Evolutionary conservation across 2,113 vertebrate species (phyloP), one percentile per base, ranked within the genome.

Genomic region (Chunga burmeisteri): DNA sequence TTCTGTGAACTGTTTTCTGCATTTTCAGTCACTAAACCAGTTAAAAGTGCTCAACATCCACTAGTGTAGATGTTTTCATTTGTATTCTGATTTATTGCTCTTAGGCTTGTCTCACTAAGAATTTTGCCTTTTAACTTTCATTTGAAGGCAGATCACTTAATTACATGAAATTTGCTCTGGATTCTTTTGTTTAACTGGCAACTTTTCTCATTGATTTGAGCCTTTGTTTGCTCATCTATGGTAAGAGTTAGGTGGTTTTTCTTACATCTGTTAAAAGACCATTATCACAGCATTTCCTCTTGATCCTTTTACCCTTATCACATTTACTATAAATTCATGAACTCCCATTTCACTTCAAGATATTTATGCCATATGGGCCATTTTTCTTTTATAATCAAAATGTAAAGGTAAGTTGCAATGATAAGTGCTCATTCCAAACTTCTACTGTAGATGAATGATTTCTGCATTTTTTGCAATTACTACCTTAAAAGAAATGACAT

Each of bases 371-470:
- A 80, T 79, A 85, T 89, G 66, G 73, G 58, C 94, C 53, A 93
- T 96, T 96, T 96, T 95, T 94, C 68, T 91, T 94, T 87, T 87
- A 93, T 94, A 96, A 94, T 95, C 62, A 89, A 89, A 95, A 93
- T 87, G 70, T 79, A 93, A 95, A 91, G 86, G 81, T 89, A 94
- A 87, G 86, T 85, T 94, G 89, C 78, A 82, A 53, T 85, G 84
- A 79, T 91, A 97, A 96, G 86, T 89, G 86, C 86, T 61, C 46
- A 47, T 94, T 94, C 66, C 66, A 85, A 73, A 87, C 65, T 93
- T 91, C n/a, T 81, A 49, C 65, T 53, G 56, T 79, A 94, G 83
- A 50, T 94, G 88, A 95, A 81, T 77, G 46, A 92, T 94, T 70
- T 82, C 81, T 93, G 83, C 59, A 26, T 66, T 92, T 88, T 92